phyloP scores from a whole-genome alignment of 2,113 vertebrate genomes.

The Atrichornis clamosus region DNA sequence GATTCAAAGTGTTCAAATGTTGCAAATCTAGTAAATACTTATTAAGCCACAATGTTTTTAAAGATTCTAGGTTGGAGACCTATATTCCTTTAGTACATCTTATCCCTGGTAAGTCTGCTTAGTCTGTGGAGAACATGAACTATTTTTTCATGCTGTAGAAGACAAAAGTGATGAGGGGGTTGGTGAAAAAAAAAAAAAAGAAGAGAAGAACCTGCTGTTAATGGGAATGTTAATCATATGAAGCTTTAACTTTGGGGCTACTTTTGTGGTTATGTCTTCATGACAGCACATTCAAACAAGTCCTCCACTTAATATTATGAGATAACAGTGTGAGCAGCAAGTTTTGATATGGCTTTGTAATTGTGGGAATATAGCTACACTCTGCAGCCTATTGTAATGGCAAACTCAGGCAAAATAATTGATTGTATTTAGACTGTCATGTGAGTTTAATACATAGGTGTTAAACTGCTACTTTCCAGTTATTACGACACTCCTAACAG shows the following conservation, averaged over 20 bases:
- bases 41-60: not conserved
- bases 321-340: not conserved
- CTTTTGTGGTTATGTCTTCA: not conserved
- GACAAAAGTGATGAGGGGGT: rapidly evolving
- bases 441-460: not conserved
- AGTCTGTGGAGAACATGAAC: not conserved
- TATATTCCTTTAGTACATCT: not conserved
- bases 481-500: not conserved
- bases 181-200: no score
- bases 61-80: not conserved
- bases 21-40: not conserved
- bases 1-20: not conserved
- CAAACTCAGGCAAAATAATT: not conserved
- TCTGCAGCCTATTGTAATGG: not conserved
- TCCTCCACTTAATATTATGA: not conserved
- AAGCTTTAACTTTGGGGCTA: not conserved
- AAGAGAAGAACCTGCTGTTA: no score
- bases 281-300: not conserved
- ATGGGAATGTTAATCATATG: not conserved
- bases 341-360: not conserved
- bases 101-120: not conserved
- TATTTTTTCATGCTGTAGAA: not conserved
- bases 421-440: not conserved
- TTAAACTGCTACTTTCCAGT: not conserved
- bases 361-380: not conserved